Base-by-base conservation (phyloP, 2,113 vertebrate species). In the Semnopithecus entellus region DNA sequence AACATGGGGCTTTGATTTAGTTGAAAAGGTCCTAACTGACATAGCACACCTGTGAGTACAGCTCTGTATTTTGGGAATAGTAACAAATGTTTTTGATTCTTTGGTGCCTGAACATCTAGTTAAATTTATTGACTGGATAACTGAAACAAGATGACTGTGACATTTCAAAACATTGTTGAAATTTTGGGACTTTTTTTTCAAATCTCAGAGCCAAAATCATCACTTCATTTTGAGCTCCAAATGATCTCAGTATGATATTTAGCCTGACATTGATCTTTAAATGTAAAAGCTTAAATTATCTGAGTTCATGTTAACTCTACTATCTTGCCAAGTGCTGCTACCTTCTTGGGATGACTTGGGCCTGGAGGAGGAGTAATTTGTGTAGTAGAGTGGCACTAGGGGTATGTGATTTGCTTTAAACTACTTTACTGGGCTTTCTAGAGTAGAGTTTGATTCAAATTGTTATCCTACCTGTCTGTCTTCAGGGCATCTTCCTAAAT, bases 121-220 rank as follows among this genome's bases (percentile, higher is more conserved):
- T 94, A 30, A 66, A 96, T 96, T 94, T 95, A 88, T 76, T 93
- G 64, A 85, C 16, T 43, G 79, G 57, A 82, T 94, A 95, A 94
- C 32, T 83, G 5, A 97, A 96, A 92, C 64, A 93, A 95, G 81
- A 91, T 14, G 30, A 89, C 14, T 79, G 40, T 92, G 80, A 57
- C 35, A 43, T 88, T 35, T 83, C 50, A 97, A 95, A 94, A 61
- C 45, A 48, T 88, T 73, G 52, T 72, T 97, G 45, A 95, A 64
- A 57, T 95, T 88, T 50, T 0, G 10, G 20, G 55, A 27, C 48
- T 59, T 76, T 43, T 93, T 83, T 88, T 45, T 55, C 20, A 75
- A 81, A 91, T 55, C 16, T 59, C 78, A 57, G 50, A 87, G 75
- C 73, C 95, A 91, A 96, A 94, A 87, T 32, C 78, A 75, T 87